Percentiles rank a stretch among this genome's conserved stretches.
Evolutionary conservation across 1,140 invertebrate species (phyloP).

Genomic region (Sipha flava): DNA sequence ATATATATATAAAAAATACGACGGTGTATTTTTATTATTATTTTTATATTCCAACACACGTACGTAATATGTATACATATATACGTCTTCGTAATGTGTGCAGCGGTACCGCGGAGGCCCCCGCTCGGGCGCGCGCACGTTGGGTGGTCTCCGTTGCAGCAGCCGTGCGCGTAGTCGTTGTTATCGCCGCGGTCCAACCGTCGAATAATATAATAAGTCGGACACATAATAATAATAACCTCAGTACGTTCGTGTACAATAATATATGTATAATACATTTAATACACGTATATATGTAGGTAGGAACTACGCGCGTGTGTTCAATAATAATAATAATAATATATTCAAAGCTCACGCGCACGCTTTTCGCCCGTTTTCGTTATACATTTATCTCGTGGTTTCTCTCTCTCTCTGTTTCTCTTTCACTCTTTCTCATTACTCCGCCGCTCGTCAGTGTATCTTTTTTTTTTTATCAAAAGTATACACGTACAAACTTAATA

Average conservation of each 20-base stretch:
- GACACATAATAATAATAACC: neutral
- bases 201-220: conserved; percentile 8
- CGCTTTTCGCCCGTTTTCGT: conserved; percentile 19
- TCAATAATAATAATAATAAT: neutral
- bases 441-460: neutral
- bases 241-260: neutral
- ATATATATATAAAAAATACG: neutral
- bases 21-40: no score
- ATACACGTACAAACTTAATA: no score
- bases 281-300: neutral
- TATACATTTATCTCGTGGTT: neutral
- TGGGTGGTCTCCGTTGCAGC: conserved; percentile 4
- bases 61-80: neutral
- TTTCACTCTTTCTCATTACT: neutral
- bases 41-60: no score
- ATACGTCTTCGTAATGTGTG: neutral
- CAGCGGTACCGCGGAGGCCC: no score
- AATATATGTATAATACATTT: neutral
- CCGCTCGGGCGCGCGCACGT: neutral
- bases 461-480: neutral
- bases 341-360: conserved; percentile 29
- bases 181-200: neutral
- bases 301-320: neutral
- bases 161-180: neutral
- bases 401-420: neutral